Evolutionary conservation across 2,888 invertebrate species (phyloP).

Genomic region (Caenorhabditis sp.): DNA sequence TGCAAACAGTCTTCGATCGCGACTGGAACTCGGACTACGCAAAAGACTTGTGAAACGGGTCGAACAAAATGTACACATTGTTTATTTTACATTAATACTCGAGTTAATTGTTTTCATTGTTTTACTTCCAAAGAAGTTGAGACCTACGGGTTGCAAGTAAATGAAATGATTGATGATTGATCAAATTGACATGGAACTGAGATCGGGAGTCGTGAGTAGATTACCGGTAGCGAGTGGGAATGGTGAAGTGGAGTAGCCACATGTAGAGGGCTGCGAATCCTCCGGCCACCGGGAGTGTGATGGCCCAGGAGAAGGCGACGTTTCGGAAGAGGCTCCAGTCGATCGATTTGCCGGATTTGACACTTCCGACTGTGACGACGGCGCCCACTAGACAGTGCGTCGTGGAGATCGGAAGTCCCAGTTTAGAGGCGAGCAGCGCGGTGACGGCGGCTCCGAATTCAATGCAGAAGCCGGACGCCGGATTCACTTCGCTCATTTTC

Average conservation of each 20-base stretch:
- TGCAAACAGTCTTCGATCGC: slow-evolving; percentile 68
- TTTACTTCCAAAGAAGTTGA: slow-evolving; percentile 10
- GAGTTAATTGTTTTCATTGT: slow-evolving; percentile 11
- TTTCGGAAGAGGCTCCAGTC: slow-evolving; percentile 84
- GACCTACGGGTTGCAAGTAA: slow-evolving; percentile 9
- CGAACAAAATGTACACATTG: neutral
- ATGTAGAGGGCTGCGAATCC: slow-evolving; percentile 55
- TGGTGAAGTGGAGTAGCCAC: slow-evolving; percentile 46
- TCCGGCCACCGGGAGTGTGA: slow-evolving; percentile 88
- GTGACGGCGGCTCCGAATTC: slow-evolving; percentile 96
- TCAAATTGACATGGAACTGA: neutral
- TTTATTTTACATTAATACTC: neutral
- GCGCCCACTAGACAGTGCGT: slow-evolving; percentile 99
- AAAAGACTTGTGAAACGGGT: slow-evolving; percentile 4
- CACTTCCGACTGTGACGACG: slow-evolving; percentile 94
- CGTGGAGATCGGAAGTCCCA: slow-evolving; percentile 95
- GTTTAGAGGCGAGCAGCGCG: slow-evolving; percentile 94
- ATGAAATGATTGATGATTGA: slow-evolving; percentile 7
- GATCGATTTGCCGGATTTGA: slow-evolving; percentile 83
- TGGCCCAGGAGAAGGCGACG: slow-evolving; percentile 96
- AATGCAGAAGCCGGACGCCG: slow-evolving; percentile 96
- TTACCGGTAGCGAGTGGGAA: slow-evolving; percentile 41
- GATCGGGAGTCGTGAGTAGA: neutral
- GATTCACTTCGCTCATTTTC: slow-evolving; percentile 94
- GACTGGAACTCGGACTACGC: slow-evolving; percentile 74